Base-by-base conservation (phyloP, 2,113 vertebrate genomes). In the Peromyscus polionotus region DNA sequence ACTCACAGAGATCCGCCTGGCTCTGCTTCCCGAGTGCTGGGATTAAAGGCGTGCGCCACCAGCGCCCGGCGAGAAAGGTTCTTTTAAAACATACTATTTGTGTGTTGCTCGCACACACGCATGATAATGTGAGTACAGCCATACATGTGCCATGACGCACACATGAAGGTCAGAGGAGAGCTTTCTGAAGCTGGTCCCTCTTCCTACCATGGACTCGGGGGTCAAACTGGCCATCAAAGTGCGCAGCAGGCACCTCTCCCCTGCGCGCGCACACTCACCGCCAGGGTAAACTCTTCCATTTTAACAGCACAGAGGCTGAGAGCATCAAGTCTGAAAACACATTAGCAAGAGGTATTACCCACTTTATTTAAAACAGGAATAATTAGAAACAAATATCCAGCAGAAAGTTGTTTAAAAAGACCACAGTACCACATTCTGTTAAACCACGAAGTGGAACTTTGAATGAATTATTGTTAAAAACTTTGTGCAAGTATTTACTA, bases 311-410 rank as follows among this genome's bases (percentile, higher is more conserved):
- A 76, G 85, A 68, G 57, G 7, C 86, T 81, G 72, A 88, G 22
- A 95, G 81, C 39, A 80, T 76, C 39, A 96, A 72, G 45, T 81
- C 80, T 72, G 92, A 65, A 51, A 95, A 94, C 24, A 72, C 36
- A 42, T 67, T 7, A 89, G 33, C 70, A 79, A 92, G 31, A 88
- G 33, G 59, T 75, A 85, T 31, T 75, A 73, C 87, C 42, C 65
- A 94, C 45, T 96, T 97, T 97, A 97, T 96, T 97, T 96, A 54
- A 70, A 94, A 94, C 8, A 79, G 59, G 63, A 90, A 89, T 45
- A 95, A 95, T 2, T 92, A 9, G 22, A 94, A 95, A 94, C 11
- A 90, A 90, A 92, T 61, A 45, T 72, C 31, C 76, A 88, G 77
- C 1, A 93, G 67, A 28, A 88, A 93, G 94, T 4, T 84, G 10